Conservation (phyloP, 2,888 invertebrate genomes). For the Acronicta aceris region DNA sequence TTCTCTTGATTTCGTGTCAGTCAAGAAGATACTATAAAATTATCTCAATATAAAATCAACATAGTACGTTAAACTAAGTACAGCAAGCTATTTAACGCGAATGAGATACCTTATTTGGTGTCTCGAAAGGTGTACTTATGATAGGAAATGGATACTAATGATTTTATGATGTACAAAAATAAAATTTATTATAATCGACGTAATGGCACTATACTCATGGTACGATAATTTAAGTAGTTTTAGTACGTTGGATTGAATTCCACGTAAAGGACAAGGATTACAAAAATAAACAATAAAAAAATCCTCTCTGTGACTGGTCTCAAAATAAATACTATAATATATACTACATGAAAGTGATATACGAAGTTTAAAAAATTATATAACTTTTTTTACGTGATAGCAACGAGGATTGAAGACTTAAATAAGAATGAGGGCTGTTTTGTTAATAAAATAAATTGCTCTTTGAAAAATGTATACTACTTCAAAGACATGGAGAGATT, state of each 20-base stretch:
- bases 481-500: neutral
- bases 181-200: conserved; percentile 66
- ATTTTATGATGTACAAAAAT: conserved; percentile 65
- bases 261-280: conserved; percentile 34
- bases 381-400: conserved; percentile 42
- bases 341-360: conserved; percentile 49
- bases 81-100: conserved; percentile 33
- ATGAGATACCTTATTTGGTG: conserved; percentile 23
- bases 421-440: conserved; percentile 21
- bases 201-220: conserved; percentile 64
- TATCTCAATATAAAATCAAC: conserved; percentile 34
- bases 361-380: conserved; percentile 41
- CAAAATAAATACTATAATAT: conserved; percentile 49
- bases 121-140: conserved; percentile 37
- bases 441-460: conserved; percentile 25
- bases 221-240: conserved; percentile 32
- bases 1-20: conserved; percentile 13
- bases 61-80: conserved; percentile 43
- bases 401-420: conserved; percentile 48
- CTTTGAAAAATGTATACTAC: conserved; percentile 23
- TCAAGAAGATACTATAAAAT: conserved; percentile 13
- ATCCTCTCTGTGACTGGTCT: conserved; percentile 35
- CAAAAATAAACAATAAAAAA: conserved; percentile 36
- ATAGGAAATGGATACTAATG: conserved; percentile 55
- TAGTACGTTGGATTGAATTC: conserved; percentile 15